Evolutionary conservation across 1,140 invertebrate genomes (phyloP).

Genomic region (Drosophila baimaii): DNA sequence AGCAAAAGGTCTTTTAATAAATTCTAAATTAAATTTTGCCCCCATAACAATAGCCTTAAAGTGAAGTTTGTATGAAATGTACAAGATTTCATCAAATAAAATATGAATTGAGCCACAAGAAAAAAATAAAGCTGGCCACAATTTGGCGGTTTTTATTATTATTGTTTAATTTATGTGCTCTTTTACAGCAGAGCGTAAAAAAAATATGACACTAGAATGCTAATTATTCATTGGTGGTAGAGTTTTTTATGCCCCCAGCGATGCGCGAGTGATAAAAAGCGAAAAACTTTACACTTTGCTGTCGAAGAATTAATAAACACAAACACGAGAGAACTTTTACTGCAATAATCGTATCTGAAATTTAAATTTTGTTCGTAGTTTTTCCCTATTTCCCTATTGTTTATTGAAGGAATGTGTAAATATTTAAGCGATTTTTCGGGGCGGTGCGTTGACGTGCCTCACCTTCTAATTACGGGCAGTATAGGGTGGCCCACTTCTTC

Average conservation of each 20-base stretch:
- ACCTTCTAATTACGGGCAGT: slow-evolving; percentile 38
- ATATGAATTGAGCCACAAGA: slow-evolving; percentile 6
- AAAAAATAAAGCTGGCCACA: slow-evolving; percentile 12
- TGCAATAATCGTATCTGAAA: background rate
- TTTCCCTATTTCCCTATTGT: slow-evolving; percentile 9
- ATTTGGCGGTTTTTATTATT: slow-evolving; percentile 36
- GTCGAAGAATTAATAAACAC: slow-evolving; percentile 19
- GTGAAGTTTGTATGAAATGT: background rate
- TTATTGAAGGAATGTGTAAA: slow-evolving; percentile 26
- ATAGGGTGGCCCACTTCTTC: slow-evolving; percentile 36
- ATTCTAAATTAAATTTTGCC: background rate
- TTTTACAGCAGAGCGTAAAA: slow-evolving; percentile 42
- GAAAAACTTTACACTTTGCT: slow-evolving; percentile 7
- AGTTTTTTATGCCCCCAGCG: slow-evolving; percentile 42
- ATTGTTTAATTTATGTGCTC: slow-evolving; percentile 34
- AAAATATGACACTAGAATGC: slow-evolving; percentile 56
- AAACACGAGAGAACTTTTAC: background rate
- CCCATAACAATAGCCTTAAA: no score
- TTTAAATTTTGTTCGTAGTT: slow-evolving; percentile 5
- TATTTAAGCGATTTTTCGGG: slow-evolving; percentile 40
- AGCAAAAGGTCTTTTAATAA: background rate
- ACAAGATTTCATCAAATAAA: background rate
- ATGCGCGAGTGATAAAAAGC: slow-evolving; percentile 24
- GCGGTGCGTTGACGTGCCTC: slow-evolving; percentile 55
- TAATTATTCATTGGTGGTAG: slow-evolving; percentile 71